Conservation (phyloP, 2,113 vertebrate species). For the Nansenia antarctica region DNA sequence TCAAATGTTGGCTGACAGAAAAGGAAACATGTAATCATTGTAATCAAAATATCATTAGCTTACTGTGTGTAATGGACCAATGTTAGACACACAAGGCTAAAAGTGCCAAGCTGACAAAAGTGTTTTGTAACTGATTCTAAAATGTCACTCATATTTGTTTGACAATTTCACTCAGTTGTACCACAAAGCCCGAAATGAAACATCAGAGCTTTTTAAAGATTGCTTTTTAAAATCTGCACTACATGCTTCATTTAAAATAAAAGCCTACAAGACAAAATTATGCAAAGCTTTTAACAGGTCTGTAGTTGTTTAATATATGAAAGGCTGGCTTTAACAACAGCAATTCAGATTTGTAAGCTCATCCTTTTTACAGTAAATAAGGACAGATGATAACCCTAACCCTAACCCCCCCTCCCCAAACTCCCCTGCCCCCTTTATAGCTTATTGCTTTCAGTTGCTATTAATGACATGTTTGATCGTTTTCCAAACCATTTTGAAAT, state of each 20-base stretch:
- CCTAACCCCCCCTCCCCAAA: too few species aligned
- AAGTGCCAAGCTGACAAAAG: neutral
- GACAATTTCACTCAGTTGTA: neutral
- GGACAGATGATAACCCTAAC: too few species aligned
- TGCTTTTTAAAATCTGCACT: neutral
- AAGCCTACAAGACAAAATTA: too few species aligned
- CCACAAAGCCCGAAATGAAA: too few species aligned
- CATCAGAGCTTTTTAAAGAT: neutral
- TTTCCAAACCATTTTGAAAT: neutral
- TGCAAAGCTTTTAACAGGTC: too few species aligned
- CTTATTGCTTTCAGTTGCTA: constrained; percentile 2
- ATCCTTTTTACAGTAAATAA: too few species aligned
- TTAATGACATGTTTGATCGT: neutral
- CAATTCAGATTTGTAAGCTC: too few species aligned
- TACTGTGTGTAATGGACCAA: neutral
- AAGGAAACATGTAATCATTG: too few species aligned
- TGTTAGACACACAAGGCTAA: neutral
- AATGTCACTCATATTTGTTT: neutral
- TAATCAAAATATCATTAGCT: too few species aligned
- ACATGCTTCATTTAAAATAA: too few species aligned
- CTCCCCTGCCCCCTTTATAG: too few species aligned
- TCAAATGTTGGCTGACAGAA: neutral
- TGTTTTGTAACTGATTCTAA: neutral
- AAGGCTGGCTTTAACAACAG: too few species aligned
- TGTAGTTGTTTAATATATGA: neutral